These are phyloP conservation scores for Bujurquina vittata DNA, from an alignment of 2,113 vertebrate genomes.

Conservation along the genomic window DNA sequence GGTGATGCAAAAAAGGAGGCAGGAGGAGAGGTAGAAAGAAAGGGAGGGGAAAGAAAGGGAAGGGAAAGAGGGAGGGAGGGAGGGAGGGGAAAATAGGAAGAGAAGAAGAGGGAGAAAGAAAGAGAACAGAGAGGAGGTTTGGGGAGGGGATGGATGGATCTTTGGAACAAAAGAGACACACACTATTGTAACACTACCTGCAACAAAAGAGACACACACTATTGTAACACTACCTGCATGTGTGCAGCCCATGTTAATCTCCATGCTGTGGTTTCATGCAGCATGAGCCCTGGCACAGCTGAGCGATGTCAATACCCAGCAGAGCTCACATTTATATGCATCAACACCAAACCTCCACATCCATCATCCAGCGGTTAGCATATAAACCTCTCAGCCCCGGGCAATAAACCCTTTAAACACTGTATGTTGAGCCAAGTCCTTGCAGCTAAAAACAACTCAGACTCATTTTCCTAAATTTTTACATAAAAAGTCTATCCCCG, in stretches of 20 bases:
- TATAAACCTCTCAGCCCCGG: slow-evolving; percentile 4
- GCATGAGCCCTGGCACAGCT: not conserved
- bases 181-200: not conserved
- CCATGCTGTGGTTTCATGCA: not conserved
- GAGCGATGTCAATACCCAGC: not conserved
- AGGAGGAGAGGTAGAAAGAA: not conserved
- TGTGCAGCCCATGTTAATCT: slow-evolving; percentile 18
- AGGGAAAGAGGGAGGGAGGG: not conserved
- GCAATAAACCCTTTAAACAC: slow-evolving; percentile 13
- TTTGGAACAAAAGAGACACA: slow-evolving; percentile 5
- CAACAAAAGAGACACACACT: not conserved
- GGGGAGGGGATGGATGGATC: not conserved
- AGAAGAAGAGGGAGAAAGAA: not conserved
- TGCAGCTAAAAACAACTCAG: not conserved
- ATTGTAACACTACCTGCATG: not conserved
- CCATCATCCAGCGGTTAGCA: slow-evolving; percentile 13
- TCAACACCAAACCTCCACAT: slow-evolving; percentile 28
- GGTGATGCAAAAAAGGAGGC: not conserved
- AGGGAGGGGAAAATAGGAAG: not conserved
- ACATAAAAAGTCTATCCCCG: not conserved
- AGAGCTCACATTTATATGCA: slow-evolving; percentile 16
- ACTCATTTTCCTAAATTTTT: not conserved
- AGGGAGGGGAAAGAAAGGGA: not conserved
- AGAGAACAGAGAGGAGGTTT: not conserved
- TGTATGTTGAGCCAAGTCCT: not conserved